Evolutionary conservation across 2,113 vertebrate species (phyloP), one percentile per base, ranked within the genome.

Genomic region (Sialia sialis): DNA sequence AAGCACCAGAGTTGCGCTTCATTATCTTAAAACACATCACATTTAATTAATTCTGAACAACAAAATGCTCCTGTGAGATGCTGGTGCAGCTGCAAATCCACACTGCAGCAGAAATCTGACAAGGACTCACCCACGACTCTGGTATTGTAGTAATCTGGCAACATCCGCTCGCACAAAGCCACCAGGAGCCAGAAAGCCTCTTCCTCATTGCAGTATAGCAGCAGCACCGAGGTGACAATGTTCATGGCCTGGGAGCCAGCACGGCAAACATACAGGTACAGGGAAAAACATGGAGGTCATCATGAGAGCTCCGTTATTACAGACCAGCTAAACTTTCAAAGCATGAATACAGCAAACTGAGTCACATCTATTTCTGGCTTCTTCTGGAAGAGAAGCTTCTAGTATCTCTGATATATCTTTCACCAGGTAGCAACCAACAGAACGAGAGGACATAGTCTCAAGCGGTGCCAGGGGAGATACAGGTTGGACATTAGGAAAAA

Each of bases 91-190:
- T 88, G 80, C 68, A 80, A 83, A 92, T 27, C 48, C 64, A 74
- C 54, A 58, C 46, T 78, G 49, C 68, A 84, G 78, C 38, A 63
- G 5, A 44, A 83, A 84, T 34, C 8, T 73, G 32, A 7, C 11
- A 36, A n/a, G 84, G 70, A 98, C 99, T 98, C 94, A 99, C 99
- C 99, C 75, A 99, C 99, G 30, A 99, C 99, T 85, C 99, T 98
- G 79, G 99, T 99, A 96, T 99, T 99, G 98, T 99, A 99, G 97
- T 99, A 99, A 97, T 99, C 99, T 0, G 99, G 99, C 79, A 99
- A 97, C 99, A 99, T 99, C 13, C 99, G 97, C 92, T 99, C 99
- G 52, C 99, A 99, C 25, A 99, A 98, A 21, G 99, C 98, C 95
- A 99, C 99, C 67, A 99, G 96, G 87, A 99, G 98, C 99, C 99